phyloP scores from a whole-genome alignment of 2,113 vertebrate genomes.

The Eptesicus fuscus region DNA sequence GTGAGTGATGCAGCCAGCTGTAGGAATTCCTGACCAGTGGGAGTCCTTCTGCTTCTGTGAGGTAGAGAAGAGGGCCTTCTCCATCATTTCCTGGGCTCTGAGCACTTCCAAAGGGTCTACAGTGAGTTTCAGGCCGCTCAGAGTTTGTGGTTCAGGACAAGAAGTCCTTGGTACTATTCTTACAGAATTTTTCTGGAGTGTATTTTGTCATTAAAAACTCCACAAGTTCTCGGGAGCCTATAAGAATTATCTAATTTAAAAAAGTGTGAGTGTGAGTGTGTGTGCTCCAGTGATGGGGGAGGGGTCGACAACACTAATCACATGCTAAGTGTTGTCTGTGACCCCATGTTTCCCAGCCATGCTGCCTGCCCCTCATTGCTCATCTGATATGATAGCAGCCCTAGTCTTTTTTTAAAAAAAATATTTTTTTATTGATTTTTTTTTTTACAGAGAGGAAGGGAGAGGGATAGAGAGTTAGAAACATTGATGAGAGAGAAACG shows the following conservation, averaged over 20 bases:
- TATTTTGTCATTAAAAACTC: not conserved
- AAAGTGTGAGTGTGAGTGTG: not conserved
- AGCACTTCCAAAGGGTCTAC: not conserved
- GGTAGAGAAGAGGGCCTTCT: not conserved
- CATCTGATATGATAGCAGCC: not conserved
- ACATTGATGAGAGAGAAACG: too few species aligned
- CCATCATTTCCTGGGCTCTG: not conserved
- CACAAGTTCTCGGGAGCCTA: not conserved
- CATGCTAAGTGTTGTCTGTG: not conserved
- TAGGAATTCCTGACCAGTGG: not conserved
- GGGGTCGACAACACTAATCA: accelerated
- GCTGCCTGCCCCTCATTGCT: not conserved
- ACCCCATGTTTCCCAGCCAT: not conserved
- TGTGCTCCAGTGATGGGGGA: not conserved
- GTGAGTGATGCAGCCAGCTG: not conserved
- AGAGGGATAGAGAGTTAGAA: too few species aligned
- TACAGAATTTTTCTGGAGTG: not conserved
- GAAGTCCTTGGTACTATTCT: not conserved
- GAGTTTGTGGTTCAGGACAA: not conserved
- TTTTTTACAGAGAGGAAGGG: too few species aligned
- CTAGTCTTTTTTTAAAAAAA: too few species aligned
- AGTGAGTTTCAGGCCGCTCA: not conserved
- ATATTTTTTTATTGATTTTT: too few species aligned
- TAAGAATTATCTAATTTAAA: not conserved
- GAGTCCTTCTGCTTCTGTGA: not conserved